Base-by-base conservation (phyloP, 2,888 invertebrate species). In the Drosophila ustulata region DNA sequence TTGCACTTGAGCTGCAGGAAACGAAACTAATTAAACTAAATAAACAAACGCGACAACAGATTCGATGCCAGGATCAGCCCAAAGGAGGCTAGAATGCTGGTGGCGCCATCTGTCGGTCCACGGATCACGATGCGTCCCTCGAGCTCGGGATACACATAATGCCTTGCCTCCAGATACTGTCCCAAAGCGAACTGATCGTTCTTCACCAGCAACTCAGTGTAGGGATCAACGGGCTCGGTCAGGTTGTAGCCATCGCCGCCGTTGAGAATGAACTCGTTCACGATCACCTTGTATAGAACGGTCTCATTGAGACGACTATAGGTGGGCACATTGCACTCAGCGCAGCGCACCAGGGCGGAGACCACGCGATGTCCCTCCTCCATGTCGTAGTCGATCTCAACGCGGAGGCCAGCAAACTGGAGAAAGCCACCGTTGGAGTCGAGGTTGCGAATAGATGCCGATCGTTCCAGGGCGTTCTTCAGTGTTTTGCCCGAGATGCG, bases 351-450 rank as follows among this genome's bases (percentile, higher is more conserved):
- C 58, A 93, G 90, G 0, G 95, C 95, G 1, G 94, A 93, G 0
- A 93, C 90, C 0, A 98, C 96, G 80, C 97, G 93, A 0, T 93
- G 92, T 3, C 96, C 95, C 0, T 93, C 91, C 0, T 94, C 94
- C 74, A 93, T 93, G 1, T 92, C 91, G 34, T 96, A 92, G 91
- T 98, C 94, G 83, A 96, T 97, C 3, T 93, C 93, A 0, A 97
- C 95, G 78, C 93, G 94, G 8, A 96, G 78, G 0, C 98, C 98
- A 7, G 98, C 97, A 72, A 96, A 93, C 93, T 98, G 98, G 6
- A 98, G 93, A 88, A 97, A 98, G 69, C 95, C 95, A 0, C 97
- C 97, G 23, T 93, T 94, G 0, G 94, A 92, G 34, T 94, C 93
- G 0, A 91, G 88, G 58, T 93, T 93, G 70, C 88, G 81, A 6